Conservation (phyloP, 2,797 vertebrate genomes). For the Glossophaga mutica region DNA sequence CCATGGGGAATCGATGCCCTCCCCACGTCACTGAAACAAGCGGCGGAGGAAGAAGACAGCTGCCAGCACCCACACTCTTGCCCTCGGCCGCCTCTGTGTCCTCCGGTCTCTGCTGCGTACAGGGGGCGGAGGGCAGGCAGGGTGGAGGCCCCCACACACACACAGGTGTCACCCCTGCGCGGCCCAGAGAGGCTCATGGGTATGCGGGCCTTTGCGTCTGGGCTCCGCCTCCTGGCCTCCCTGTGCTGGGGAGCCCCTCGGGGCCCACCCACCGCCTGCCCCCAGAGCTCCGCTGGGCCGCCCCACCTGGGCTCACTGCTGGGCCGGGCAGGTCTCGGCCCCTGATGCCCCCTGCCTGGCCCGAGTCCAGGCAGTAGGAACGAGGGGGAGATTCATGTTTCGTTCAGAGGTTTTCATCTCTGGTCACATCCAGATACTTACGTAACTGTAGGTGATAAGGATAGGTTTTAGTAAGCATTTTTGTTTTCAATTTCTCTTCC, state of each 20-base stretch:
- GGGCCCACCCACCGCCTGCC: accelerated
- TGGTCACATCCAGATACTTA: neutral
- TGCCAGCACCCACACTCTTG: accelerated
- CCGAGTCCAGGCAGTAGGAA: too few species aligned
- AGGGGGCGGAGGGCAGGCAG: neutral
- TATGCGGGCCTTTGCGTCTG: accelerated
- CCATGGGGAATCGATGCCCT: too few species aligned
- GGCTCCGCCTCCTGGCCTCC: neutral
- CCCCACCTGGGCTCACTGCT: accelerated
- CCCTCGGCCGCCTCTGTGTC: neutral
- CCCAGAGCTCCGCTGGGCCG: neutral
- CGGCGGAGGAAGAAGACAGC: neutral
- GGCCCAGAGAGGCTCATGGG: accelerated
- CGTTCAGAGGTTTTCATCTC: neutral
- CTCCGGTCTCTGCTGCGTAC: accelerated
- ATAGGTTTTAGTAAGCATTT: neutral
- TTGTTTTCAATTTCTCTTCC: neutral
- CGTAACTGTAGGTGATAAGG: neutral
- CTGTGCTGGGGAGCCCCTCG: neutral
- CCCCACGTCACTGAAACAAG: neutral
- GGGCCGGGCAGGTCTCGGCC: too few species aligned
- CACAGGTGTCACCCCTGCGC: too few species aligned
- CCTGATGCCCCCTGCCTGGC: neutral
- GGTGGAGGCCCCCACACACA: accelerated
- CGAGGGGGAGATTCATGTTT: neutral